A percentile compares a stretch with the other conserved stretches of the same genome.
Conservation (phyloP, 2,113 vertebrate species). For the Athene noctua region DNA sequence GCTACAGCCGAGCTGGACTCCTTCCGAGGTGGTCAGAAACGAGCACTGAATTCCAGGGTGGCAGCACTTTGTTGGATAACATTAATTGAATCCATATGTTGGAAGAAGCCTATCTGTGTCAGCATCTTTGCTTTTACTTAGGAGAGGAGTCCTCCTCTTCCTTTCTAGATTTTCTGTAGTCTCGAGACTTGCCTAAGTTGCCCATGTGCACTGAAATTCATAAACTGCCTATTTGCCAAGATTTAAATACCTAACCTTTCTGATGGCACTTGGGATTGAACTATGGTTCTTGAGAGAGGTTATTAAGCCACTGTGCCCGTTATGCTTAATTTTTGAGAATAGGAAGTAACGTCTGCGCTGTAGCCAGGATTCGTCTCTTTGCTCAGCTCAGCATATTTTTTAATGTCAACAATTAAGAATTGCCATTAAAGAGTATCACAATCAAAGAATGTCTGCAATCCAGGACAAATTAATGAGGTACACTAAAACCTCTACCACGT, state of each 20-base stretch:
- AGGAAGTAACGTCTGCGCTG: not conserved
- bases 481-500: not conserved
- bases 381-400: conserved; percentile 63
- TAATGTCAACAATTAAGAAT: conserved; percentile 69
- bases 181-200: not conserved
- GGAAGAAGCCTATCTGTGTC: not conserved
- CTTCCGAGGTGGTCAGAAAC: fast-evolving
- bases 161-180: not conserved
- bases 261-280: conserved; percentile 49
- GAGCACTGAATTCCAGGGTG: not conserved
- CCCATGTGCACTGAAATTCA: conserved; percentile 18
- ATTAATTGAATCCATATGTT: not conserved
- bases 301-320: conserved; percentile 41
- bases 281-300: conserved; percentile 42
- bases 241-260: conserved; percentile 69
- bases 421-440: conserved; percentile 53
- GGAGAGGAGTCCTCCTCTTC: not conserved
- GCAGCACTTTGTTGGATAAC: too few species aligned
- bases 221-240: conserved; percentile 23
- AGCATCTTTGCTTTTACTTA: not conserved
- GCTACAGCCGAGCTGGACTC: too few species aligned
- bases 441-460: conserved; percentile 44
- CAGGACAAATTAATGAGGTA: conserved; percentile 52
- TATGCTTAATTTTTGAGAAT: conserved; percentile 1
- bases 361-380: conserved; percentile 33